phyloP scores from a whole-genome alignment of 2,888 invertebrate species.

The Drosophila helvetica region DNA sequence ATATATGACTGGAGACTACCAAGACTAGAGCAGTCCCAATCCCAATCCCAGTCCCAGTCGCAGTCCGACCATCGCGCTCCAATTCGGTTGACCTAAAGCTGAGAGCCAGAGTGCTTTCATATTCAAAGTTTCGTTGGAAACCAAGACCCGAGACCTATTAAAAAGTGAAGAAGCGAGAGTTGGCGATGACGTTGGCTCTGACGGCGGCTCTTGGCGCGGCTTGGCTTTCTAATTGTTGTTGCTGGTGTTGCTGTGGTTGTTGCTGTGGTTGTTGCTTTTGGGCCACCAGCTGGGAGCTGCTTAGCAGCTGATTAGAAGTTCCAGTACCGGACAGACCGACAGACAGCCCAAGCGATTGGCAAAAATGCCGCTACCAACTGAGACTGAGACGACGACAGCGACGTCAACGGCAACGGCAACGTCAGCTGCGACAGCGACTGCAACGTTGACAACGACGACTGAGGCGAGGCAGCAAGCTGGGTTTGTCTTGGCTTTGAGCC shows the following conservation, averaged over 20 bases:
- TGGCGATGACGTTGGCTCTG: conserved; percentile 55
- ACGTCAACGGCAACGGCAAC: not conserved
- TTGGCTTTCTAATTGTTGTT: conserved; percentile 60
- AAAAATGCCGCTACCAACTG: conserved; percentile 31
- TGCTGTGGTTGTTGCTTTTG: not conserved
- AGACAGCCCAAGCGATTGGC: conserved; percentile 48
- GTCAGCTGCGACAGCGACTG: not conserved
- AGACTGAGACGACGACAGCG: conserved; percentile 4
- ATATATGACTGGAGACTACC: too few relatives aligned
- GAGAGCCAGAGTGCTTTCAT: conserved; percentile 50
- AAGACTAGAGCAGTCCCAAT: not conserved
- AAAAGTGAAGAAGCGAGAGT: conserved; percentile 69
- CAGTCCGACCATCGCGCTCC: conserved; percentile 22
- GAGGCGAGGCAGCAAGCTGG: conserved; percentile 34
- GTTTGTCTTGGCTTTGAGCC: conserved; percentile 58
- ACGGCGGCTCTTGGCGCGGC: conserved; percentile 19
- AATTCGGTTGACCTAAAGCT: conserved; percentile 39
- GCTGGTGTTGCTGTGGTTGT: conserved; percentile 3
- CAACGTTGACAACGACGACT: conserved; percentile 5
- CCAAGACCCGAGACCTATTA: conserved; percentile 44
- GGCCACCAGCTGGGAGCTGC: conserved; percentile 50
- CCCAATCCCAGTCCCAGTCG: not conserved
- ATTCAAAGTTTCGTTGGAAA: conserved; percentile 43
- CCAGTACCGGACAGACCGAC: conserved; percentile 4
- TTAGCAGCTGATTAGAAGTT: conserved; percentile 63